A percentile compares a stretch with the other conserved stretches of the same genome.
These are phyloP conservation scores for Benthosema pterotum DNA, from an alignment of 2,797 vertebrate species.

Conservation along the genomic window DNA sequence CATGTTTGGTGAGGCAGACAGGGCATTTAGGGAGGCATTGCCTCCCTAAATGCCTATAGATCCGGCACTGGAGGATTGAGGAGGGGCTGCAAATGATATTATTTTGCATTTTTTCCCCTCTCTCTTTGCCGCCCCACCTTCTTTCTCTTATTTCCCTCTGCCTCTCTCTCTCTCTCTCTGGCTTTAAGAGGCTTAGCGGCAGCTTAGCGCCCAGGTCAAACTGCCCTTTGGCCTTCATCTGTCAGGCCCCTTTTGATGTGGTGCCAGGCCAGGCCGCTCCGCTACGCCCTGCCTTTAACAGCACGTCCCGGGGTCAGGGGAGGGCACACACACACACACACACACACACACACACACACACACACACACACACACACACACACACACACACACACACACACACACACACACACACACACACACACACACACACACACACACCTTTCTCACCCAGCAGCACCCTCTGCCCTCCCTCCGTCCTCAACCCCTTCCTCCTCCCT, in stretches of 20 bases:
- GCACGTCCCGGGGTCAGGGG: constrained; percentile 81
- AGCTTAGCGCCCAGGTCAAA: constrained; percentile 92
- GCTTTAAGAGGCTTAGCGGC: constrained; percentile 90
- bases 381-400: constrained; percentile 9
- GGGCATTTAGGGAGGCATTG: too few species aligned
- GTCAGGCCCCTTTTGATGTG: constrained; percentile 94
- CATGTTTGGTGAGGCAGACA: too few species aligned
- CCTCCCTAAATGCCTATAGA: too few species aligned
- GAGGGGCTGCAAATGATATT: constrained; percentile 65
- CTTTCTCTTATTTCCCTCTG: constrained; percentile 26
- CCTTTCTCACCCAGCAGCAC: constrained; percentile 61
- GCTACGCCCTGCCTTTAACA: constrained; percentile 83
- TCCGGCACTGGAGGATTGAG: too few species aligned
- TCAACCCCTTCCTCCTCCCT: constrained; percentile 78
- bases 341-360: constrained; percentile 48
- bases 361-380: constrained; percentile 16
- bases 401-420: constrained; percentile 54
- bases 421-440: constrained; percentile 18
- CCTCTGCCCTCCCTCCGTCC: constrained; percentile 74
- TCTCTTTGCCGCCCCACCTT: constrained; percentile 21
- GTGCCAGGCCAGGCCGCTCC: constrained; percentile 81
- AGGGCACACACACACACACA: constrained; percentile 59
- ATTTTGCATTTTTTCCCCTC: constrained; percentile 16
- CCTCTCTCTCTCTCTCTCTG: constrained; percentile 57
- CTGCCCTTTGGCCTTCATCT: constrained; percentile 92